phyloP scores from a whole-genome alignment of 2,113 vertebrate species.

The Andinoacara biseriatus region DNA sequence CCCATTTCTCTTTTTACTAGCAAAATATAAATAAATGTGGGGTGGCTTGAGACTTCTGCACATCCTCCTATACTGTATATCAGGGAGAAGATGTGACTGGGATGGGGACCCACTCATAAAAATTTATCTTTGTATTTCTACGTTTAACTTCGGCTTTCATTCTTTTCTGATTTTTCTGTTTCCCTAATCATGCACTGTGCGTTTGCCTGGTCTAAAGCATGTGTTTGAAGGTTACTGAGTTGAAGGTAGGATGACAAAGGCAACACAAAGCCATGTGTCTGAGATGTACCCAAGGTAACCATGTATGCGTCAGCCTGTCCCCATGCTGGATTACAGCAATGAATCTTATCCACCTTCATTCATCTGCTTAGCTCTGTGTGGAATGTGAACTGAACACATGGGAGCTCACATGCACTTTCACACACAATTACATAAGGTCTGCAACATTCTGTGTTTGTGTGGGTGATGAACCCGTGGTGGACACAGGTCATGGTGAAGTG shows the following conservation, averaged over 20 bases:
- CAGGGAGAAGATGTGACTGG: neutral
- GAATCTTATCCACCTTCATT: constrained; percentile 61
- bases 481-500: constrained; percentile 19
- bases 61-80: neutral
- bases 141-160: neutral
- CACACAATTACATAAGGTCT: constrained; percentile 2
- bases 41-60: neutral
- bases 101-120: neutral
- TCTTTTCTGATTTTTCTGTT: neutral
- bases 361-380: constrained; percentile 49
- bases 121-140: neutral
- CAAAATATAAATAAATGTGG: neutral
- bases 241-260: constrained; percentile 16
- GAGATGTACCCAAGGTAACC: constrained; percentile 23
- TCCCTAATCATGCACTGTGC: neutral
- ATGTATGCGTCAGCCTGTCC: constrained; percentile 38
- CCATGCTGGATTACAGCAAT: constrained; percentile 54
- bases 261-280: constrained; percentile 21
- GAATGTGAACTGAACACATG: constrained; percentile 37
- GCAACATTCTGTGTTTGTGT: neutral
- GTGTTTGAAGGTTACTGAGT: neutral
- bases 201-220: neutral
- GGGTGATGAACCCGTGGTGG: neutral
- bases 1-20: neutral
- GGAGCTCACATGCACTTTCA: neutral